A percentile compares a stretch with the other conserved stretches of the same genome.
Evolutionary conservation across 1,140 invertebrate species (phyloP).

Genomic region (Drosophila virilis): DNA sequence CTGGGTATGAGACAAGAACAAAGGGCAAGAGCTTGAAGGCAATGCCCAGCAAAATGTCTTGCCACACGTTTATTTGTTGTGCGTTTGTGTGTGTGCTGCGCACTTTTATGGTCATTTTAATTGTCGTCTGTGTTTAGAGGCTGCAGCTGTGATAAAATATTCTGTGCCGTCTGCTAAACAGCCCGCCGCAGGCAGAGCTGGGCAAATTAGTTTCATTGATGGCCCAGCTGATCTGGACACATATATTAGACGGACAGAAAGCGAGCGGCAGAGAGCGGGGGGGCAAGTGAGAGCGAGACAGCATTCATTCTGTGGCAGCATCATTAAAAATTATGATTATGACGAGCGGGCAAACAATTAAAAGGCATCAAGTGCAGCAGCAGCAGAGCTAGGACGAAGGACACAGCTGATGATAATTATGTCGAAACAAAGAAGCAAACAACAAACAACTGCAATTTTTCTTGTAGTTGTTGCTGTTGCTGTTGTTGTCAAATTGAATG

Average conservation of each 20-base stretch:
- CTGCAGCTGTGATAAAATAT: conserved; percentile 64
- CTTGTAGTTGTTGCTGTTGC: conserved; percentile 36
- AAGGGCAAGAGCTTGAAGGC: conserved; percentile 16
- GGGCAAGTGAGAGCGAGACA: neutral
- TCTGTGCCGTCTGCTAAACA: conserved; percentile 3
- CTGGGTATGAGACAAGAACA: too few relatives aligned
- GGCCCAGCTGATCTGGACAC: conserved; percentile 22
- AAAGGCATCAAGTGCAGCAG: conserved; percentile 26
- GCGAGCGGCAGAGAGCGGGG: too few relatives aligned
- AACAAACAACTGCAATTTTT: neutral
- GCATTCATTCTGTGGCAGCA: conserved; percentile 24
- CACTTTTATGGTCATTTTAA: conserved; percentile 66
- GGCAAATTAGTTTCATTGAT: conserved; percentile 73
- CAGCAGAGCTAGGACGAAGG: conserved; percentile 34
- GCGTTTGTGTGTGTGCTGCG: conserved; percentile 3
- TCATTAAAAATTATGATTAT: conserved; percentile 73
- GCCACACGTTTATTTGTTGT: neutral
- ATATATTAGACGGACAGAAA: too few relatives aligned
- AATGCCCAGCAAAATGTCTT: conserved; percentile 14
- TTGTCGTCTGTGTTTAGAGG: conserved; percentile 69
- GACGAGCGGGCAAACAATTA: conserved; percentile 45
- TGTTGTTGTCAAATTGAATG: conserved; percentile 68
- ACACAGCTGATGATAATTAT: conserved; percentile 48
- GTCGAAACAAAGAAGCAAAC: conserved; percentile 20
- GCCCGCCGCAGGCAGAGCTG: conserved; percentile 1